Base-by-base conservation (phyloP, 2,888 invertebrate species). In the Oligia fasciuncula region DNA sequence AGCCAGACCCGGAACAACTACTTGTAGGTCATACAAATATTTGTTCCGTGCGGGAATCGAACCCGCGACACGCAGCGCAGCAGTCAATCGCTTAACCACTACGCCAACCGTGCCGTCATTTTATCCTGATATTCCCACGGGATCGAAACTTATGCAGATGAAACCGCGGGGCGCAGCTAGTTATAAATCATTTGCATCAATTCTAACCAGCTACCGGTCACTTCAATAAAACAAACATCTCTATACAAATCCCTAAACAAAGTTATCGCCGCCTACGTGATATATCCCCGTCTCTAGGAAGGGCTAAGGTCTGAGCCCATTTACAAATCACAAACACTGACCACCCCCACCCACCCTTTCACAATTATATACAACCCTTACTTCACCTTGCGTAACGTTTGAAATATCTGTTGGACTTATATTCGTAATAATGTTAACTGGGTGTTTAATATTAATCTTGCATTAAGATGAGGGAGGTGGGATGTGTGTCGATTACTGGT, bases 291-390 rank as follows among this genome's bases (percentile, higher is more conserved):
- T 96, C 96, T 96, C 94, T 94, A 94, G 95, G 94, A 96, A 96
- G 96, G 96, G 95, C 96, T 94, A 96, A 96, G 96, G 96, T 95
- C 96, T 95, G 95, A 95, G 93, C 96, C 96, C 96, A 96, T 97
- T 97, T 97, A 97, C 96, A 96, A 97, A 96, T 97, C 96, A 96
- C 96, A 97, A 97, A 97, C 96, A 96, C 95, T 96, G 96, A 96
- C 96, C 96, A 95, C 94, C 96, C 96, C 93, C 88, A 88, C 87
- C 72, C 81, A 80, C 90, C 89, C 91, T 86, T 90, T 90, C 90
- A 93, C 94, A 94, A 94, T 94, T 95, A 94, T 93, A 94, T 91
- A 91, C 89, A 92, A 91, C 92, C 92, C 92, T 89, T 87, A 88
- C 87, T 94, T 94, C 94, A 94, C 95, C 94, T 94, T 91, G 88